Evolutionary conservation across 2,888 invertebrate genomes (phyloP), one percentile per base, ranked within the genome.

Genomic region (Tuta absoluta): DNA sequence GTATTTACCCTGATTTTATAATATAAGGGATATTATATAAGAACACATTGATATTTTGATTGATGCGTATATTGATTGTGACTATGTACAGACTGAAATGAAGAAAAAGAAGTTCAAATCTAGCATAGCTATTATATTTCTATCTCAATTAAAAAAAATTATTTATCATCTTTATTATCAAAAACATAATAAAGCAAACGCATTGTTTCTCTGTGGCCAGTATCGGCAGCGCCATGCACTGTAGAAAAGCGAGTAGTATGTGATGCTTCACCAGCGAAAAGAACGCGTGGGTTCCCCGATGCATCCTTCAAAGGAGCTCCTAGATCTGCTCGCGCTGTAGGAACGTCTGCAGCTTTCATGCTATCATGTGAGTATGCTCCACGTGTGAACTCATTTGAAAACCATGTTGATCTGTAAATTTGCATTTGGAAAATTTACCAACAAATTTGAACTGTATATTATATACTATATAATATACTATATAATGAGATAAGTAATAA

Each of bases 361-460:
- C 91, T 92, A 63, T 88, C 82, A 72, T 87, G 93, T 57, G 92
- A 92, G 79, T 95, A 96, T 0, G 94, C 93, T 4, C 96, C 96
- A 67, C 91, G 85, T 62, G 94, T 93, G 78, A 93, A 91, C 12
- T 91, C 89, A 83, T 95, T 93, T 14, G 86, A 90, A 65, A 88
- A 89, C 96, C 96, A 95, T 56, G 83, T 87, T 4, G 95, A 94
- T 72, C 95, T 94, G 45, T 48, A 56, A 28, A n/a, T n/a, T n/a
- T n/a, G n/a, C n/a, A n/a, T n/a, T n/a, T n/a, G n/a, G n/a, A n/a
- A n/a, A n/a, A n/a, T n/a, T n/a, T n/a, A n/a, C n/a, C n/a, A n/a
- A n/a, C n/a, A n/a, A n/a, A n/a, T n/a, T n/a, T n/a, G n/a, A n/a
- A n/a, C n/a, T n/a, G n/a, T n/a, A n/a, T n/a, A n/a, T n/a, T n/a